These are phyloP conservation scores for Cossypha niveicapilla DNA, from an alignment of 2,797 vertebrate species.

Conservation along the genomic window DNA sequence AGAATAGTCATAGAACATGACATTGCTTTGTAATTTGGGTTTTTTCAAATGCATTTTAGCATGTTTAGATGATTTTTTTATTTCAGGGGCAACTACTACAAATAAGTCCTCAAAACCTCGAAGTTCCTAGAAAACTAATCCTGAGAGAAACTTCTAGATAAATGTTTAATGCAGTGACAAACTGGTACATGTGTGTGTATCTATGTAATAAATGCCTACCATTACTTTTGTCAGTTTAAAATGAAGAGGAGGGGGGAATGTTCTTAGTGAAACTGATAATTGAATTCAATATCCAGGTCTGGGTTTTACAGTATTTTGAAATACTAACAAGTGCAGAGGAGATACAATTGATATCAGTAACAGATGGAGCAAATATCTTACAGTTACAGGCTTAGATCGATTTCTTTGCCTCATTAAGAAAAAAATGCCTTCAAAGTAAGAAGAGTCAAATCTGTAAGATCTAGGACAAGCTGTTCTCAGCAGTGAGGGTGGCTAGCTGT, in stretches of 20 bases:
- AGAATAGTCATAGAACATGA: not conserved
- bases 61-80: not conserved
- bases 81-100: not conserved
- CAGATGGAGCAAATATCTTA: conserved; percentile 2
- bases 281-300: not conserved
- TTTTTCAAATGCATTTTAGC: not conserved
- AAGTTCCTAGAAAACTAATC: not conserved
- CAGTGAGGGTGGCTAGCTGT: not conserved
- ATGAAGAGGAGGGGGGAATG: not conserved
- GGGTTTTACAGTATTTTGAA: not conserved
- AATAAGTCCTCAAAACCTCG: not conserved
- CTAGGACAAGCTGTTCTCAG: conserved; percentile 30
- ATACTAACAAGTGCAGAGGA: not conserved
- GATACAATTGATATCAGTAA: not conserved
- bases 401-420: not conserved
- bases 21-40: not conserved
- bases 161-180: not conserved
- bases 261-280: not conserved
- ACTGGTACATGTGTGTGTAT: not conserved
- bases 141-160: not conserved
- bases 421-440: not conserved
- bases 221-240: not conserved
- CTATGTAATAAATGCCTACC: not conserved
- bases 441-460: not conserved
- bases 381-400: not conserved